phyloP scores from a whole-genome alignment of 2,797 vertebrate genomes.

The Sebastes variabilis region DNA sequence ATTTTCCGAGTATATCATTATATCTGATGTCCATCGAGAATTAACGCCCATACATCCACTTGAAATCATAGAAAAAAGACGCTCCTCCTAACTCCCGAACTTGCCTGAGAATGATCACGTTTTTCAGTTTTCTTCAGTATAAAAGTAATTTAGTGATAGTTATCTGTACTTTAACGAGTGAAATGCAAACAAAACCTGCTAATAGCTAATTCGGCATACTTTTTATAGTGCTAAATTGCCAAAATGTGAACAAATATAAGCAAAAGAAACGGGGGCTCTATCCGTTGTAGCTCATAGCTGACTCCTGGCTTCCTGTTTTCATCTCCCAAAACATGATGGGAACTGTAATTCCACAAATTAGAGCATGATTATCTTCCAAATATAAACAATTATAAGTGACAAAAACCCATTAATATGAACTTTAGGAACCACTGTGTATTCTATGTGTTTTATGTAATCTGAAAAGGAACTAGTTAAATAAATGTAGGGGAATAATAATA shows the following conservation, averaged over 20 bases:
- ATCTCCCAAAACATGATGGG: background rate
- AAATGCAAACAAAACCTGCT: background rate
- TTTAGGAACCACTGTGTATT: background rate
- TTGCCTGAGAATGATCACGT: background rate
- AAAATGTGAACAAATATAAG: background rate
- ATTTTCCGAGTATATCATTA: background rate
- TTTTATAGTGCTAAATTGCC: background rate
- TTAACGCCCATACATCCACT: background rate
- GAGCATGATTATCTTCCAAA: background rate
- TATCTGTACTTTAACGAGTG: background rate
- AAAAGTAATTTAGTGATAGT: background rate
- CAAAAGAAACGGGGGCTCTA: background rate
- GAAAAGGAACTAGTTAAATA: background rate
- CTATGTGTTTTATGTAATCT: background rate
- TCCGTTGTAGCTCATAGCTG: background rate
- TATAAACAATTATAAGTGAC: background rate
- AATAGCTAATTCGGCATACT: background rate
- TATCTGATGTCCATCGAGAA: accelerated
- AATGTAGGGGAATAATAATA: background rate
- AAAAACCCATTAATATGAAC: background rate
- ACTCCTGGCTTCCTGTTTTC: background rate
- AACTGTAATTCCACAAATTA: background rate
- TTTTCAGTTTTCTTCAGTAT: background rate
- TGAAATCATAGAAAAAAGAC: background rate
- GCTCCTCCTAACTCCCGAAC: background rate